A percentile compares a stretch with the other conserved stretches of the same genome.
phyloP scores from a whole-genome alignment of 1,140 invertebrate genomes.

The Nephotettix cincticeps region DNA sequence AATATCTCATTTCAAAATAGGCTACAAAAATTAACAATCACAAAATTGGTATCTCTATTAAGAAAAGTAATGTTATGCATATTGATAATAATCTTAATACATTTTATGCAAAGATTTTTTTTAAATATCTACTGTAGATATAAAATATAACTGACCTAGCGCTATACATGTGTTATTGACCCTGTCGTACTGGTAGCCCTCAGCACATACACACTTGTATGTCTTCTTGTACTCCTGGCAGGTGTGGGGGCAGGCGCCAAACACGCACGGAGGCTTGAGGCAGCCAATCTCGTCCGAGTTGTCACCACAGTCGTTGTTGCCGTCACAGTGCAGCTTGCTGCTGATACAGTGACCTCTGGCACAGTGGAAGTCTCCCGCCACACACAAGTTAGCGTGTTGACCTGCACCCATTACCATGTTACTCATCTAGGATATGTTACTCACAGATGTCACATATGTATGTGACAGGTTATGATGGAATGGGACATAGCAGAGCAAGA shows the following conservation, averaged over 20 bases:
- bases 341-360: conserved; percentile 69
- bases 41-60: too few relatives aligned
- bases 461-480: too few relatives aligned
- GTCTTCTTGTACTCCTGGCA: conserved; percentile 65
- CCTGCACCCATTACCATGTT: too few relatives aligned
- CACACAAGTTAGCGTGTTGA: conserved; percentile 38
- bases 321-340: conserved; percentile 64
- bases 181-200: conserved; percentile 54
- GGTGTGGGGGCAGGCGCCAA: conserved; percentile 71
- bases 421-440: too few relatives aligned
- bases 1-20: too few relatives aligned
- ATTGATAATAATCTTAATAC: too few relatives aligned
- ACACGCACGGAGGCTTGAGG: conserved; percentile 54
- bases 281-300: conserved; percentile 62
- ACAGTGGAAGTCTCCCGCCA: conserved; percentile 58
- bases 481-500: too few relatives aligned
- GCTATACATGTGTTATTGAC: conserved; percentile 51
- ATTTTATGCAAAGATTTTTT: too few relatives aligned
- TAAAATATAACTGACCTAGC: conserved; percentile 44
- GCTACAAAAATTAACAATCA: too few relatives aligned
- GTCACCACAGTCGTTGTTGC: conserved; percentile 67
- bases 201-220: conserved; percentile 64
- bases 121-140: too few relatives aligned
- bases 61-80: too few relatives aligned
- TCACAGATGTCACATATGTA: too few relatives aligned